Percentiles rank a stretch among this genome's conserved stretches.
Evolutionary conservation across 2,888 invertebrate genomes (phyloP).

Genomic region (Caenorhabditis sp.): DNA sequence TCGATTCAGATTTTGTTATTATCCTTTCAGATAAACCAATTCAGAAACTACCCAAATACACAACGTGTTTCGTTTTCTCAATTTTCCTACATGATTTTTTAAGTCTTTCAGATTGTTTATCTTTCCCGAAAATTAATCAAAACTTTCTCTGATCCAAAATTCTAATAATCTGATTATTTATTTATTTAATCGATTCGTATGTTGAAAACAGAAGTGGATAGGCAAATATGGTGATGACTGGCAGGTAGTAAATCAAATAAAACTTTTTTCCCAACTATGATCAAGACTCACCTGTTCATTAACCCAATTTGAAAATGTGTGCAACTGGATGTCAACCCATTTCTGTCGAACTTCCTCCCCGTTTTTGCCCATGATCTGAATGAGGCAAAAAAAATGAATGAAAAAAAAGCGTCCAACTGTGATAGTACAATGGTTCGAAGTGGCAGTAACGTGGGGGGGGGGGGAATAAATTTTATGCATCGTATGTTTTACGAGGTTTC

Average conservation of each 20-base stretch:
- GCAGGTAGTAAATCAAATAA: not conserved
- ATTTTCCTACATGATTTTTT: too few relatives aligned
- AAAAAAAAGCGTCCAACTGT: not conserved
- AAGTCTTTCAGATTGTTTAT: too few relatives aligned
- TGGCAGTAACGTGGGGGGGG: not conserved
- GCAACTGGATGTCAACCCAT: conserved; percentile 63
- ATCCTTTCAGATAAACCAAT: too few relatives aligned
- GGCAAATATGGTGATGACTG: conserved; percentile 30
- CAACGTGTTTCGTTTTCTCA: too few relatives aligned
- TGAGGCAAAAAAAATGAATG: not conserved
- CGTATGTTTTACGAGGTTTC: not conserved
- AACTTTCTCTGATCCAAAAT: too few relatives aligned
- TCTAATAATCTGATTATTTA: not conserved
- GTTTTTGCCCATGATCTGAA: conserved; percentile 24
- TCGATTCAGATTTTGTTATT: too few relatives aligned
- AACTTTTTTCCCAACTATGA: not conserved
- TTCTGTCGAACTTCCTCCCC: conserved; percentile 46
- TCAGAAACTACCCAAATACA: too few relatives aligned
- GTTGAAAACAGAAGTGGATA: conserved; percentile 30
- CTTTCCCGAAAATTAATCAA: too few relatives aligned
- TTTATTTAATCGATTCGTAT: not conserved
- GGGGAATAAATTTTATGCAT: not conserved
- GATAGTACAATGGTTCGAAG: not conserved
- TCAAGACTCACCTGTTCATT: conserved; percentile 57
- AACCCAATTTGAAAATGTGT: conserved; percentile 67